Evolutionary conservation across 2,888 invertebrate species (phyloP).

Genomic region (Pandemis heparana): DNA sequence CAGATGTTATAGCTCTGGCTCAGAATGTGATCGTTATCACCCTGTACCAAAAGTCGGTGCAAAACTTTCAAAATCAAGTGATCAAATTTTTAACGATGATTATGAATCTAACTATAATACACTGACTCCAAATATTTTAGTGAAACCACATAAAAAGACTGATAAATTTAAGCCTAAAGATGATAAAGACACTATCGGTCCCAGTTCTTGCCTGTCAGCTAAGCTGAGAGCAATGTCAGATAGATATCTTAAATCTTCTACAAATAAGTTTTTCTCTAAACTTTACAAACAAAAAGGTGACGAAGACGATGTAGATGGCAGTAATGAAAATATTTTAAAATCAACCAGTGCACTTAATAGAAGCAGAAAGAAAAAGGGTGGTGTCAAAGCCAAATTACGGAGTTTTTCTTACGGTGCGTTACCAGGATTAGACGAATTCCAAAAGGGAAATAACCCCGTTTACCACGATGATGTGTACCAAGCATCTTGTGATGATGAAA

Average conservation of each 20-base stretch:
- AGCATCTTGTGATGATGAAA: conserved; percentile 82
- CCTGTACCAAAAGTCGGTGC: conserved; percentile 76
- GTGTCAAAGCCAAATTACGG: conserved; percentile 84
- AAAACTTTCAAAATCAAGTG: conserved; percentile 82
- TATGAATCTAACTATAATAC: conserved; percentile 71
- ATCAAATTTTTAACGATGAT: conserved; percentile 84
- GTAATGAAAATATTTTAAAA: conserved; percentile 68
- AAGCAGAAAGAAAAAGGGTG: conserved; percentile 74
- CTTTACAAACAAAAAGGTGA: conserved; percentile 85
- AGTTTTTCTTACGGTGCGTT: conserved; percentile 91
- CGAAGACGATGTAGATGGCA: conserved; percentile 60
- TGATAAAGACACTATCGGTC: conserved; percentile 80
- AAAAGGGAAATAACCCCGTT: conserved; percentile 86
- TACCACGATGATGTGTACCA: conserved; percentile 87
- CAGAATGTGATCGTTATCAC: conserved; percentile 81
- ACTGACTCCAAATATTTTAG: conserved; percentile 54
- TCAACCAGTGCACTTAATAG: conserved; percentile 63
- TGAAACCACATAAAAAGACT: conserved; percentile 79
- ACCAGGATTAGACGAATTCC: conserved; percentile 90
- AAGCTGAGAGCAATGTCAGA: conserved; percentile 91
- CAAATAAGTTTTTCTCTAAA: conserved; percentile 89
- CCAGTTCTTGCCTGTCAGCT: conserved; percentile 88
- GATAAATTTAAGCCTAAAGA: conserved; percentile 79
- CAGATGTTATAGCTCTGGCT: conserved; percentile 82
- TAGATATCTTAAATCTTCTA: conserved; percentile 89